A percentile compares a stretch with the other conserved stretches of the same genome.
Evolutionary conservation across 1,140 invertebrate genomes (phyloP).

Genomic region (Myzus persicae): DNA sequence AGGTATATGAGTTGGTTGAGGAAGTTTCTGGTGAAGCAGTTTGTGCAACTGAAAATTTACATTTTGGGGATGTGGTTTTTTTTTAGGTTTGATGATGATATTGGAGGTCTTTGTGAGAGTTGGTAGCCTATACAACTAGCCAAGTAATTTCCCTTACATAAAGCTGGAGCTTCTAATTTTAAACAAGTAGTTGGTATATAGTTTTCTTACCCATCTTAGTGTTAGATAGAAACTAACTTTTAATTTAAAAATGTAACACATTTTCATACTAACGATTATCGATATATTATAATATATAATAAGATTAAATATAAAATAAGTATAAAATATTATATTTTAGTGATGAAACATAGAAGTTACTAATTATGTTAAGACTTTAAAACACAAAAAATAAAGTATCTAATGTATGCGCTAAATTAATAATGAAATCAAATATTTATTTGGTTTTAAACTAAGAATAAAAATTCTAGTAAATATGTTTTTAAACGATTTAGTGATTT

Average conservation of each 20-base stretch:
- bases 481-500: not conserved
- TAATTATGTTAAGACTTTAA: not conserved
- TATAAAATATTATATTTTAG: not conserved
- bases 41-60: accelerated
- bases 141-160: not conserved
- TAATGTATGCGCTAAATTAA: not conserved
- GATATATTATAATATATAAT: no score
- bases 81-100: no score
- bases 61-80: not conserved
- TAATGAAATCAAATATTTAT: not conserved
- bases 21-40: not conserved
- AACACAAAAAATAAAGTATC: not conserved
- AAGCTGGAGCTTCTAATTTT: not conserved
- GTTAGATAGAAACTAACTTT: not conserved
- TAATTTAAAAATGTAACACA: not conserved
- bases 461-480: not conserved
- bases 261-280: not conserved
- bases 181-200: not conserved
- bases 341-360: not conserved
- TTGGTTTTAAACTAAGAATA: not conserved
- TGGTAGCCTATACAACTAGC: not conserved
- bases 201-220: not conserved
- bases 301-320: not conserved
- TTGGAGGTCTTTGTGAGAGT: not conserved
- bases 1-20: not conserved